Evolutionary conservation across 2,888 invertebrate genomes (phyloP), one percentile per base, ranked within the genome.

Genomic region (Pantelozetes paolii): DNA sequence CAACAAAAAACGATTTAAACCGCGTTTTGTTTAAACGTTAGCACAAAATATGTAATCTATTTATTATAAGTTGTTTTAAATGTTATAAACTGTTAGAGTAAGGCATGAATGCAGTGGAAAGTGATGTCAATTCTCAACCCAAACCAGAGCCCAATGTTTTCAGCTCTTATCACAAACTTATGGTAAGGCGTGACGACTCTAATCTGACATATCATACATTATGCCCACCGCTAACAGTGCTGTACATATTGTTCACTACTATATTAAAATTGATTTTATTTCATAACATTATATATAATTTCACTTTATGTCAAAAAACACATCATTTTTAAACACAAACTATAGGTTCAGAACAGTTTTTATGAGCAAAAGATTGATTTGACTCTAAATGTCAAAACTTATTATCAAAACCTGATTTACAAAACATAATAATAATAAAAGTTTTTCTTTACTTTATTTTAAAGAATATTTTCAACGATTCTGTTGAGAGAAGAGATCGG

Each of bases 201-300:
- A 54, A 59, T 59, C 59, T 59, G 59, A 59, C 59, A 59, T 59
- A 30, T 59, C 30, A 59, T 59, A 59, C 59, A 59, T 59, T 59
- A 59, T 30, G 30, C 59, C 30, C 5, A 11, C 18, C 2, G 20
- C 59, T 59, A n/a, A n/a, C n/a, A n/a, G n/a, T n/a, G n/a, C 26
- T n/a, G 13, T 26, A 59, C 26, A 59, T 59, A 11, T 6, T 8
- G 20, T 50, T 50, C 50, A 50, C 18, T 36, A 11, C 36, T 45
- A n/a, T 18, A 50, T n/a, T 26, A 13, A 59, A 59, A 59, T 59
- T 59, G 59, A 59, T 59, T 59, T 30, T 6, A n/a, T 26, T 59
- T 15, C n/a, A 59, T 30, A 8, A 20, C 11, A 28, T 8, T 30
- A 13, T 13, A 11, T 28, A 59, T 13, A 59, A 20, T 59, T 9